phyloP scores from a whole-genome alignment of 2,888 invertebrate species.

The Acronicta psi region DNA sequence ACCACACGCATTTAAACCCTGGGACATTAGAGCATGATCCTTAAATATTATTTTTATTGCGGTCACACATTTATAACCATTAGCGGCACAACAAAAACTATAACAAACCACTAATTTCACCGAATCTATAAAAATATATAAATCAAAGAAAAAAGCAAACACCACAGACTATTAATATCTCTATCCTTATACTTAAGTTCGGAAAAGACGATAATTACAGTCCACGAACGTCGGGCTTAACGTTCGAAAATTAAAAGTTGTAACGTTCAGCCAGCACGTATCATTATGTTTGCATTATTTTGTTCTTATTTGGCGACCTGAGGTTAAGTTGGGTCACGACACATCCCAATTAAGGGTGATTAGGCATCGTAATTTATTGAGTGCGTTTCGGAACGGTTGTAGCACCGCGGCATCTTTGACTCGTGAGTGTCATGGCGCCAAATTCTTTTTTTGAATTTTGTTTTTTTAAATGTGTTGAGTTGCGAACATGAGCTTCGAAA shows the following conservation, averaged over 20 bases:
- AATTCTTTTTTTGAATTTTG: constrained; percentile 64
- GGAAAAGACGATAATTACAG: constrained; percentile 85
- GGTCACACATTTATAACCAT: constrained; percentile 83
- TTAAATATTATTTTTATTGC: constrained; percentile 57
- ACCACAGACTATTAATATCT: constrained; percentile 84
- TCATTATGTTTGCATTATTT: constrained; percentile 87
- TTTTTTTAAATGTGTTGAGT: constrained; percentile 76
- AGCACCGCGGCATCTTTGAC: constrained; percentile 76
- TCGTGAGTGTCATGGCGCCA: constrained; percentile 76
- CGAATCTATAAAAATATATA: constrained; percentile 83
- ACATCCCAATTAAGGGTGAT: constrained; percentile 88
- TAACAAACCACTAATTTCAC: constrained; percentile 82
- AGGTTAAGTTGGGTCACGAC: constrained; percentile 88
- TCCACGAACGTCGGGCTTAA: constrained; percentile 75
- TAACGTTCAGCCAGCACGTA: constrained; percentile 77
- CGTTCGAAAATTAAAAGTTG: constrained; percentile 85
- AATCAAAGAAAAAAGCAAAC: constrained; percentile 86
- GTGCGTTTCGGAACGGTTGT: constrained; percentile 77
- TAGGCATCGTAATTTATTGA: constrained; percentile 87
- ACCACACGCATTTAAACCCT: constrained; percentile 49
- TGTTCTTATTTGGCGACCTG: constrained; percentile 81
- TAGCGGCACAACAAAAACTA: constrained; percentile 79
- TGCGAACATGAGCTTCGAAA: constrained; percentile 73
- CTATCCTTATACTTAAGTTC: constrained; percentile 87
- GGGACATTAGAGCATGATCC: constrained; percentile 29